These are phyloP conservation scores for Gnathonemus echidnorhynchus DNA, from an alignment of 2,113 vertebrate species.

Conservation along the genomic window DNA sequence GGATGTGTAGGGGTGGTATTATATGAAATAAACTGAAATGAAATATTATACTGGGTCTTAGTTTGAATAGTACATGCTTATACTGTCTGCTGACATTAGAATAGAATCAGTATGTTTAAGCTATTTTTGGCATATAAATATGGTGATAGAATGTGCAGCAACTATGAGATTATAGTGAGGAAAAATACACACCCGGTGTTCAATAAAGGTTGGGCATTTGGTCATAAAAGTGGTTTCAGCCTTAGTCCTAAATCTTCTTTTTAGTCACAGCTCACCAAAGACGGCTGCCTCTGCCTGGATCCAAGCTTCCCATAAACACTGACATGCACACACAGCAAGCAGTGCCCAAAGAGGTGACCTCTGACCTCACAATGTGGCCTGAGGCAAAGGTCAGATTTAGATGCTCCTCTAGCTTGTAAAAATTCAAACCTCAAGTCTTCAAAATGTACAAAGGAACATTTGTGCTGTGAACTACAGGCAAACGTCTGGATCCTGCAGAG, in stretches of 20 bases:
- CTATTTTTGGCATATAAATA: background rate
- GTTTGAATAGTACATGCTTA: background rate
- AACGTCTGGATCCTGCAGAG: background rate
- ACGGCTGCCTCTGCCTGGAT: background rate
- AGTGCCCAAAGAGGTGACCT: background rate
- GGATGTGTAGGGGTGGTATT: background rate
- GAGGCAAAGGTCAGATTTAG: background rate
- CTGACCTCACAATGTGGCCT: background rate
- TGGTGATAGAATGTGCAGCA: background rate
- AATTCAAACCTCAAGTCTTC: background rate
- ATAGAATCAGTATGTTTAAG: background rate
- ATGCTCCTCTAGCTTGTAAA: background rate
- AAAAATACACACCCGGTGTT: background rate
- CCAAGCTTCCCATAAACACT: background rate
- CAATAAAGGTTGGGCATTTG: background rate
- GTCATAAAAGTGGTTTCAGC: background rate
- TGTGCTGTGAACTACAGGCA: background rate
- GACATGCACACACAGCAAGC: background rate
- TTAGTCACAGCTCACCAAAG: background rate
- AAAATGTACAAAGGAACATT: background rate
- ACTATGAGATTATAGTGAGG: background rate
- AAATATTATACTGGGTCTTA: background rate
- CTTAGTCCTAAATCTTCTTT: background rate
- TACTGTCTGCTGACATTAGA: background rate
- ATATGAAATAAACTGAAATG: background rate